Evolutionary conservation across 1,140 invertebrate genomes (phyloP).

Genomic region (Magallana gigas): DNA sequence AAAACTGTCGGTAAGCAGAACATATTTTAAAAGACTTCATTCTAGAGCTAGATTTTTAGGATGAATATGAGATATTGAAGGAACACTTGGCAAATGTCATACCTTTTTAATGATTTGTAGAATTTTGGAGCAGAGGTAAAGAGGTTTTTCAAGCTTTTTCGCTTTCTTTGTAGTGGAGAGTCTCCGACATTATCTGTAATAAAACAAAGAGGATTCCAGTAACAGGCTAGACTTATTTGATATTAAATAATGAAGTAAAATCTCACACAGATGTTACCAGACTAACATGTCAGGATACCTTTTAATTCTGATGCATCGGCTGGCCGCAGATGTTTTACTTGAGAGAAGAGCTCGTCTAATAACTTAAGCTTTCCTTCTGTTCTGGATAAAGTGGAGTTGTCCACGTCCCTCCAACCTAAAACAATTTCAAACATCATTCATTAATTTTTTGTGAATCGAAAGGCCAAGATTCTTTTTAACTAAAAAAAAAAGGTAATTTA

Average conservation of each 20-base stretch:
- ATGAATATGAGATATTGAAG: background rate
- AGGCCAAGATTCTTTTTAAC: background rate
- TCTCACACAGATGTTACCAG: background rate
- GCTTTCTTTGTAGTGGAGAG: slow-evolving; percentile 81
- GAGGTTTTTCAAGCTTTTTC: slow-evolving; percentile 94
- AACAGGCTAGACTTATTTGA: background rate
- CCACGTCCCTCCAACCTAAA: slow-evolving; percentile 83
- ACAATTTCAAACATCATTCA: slow-evolving; percentile 28
- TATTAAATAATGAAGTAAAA: background rate
- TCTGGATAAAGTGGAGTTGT: slow-evolving; percentile 83
- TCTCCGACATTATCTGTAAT: slow-evolving; percentile 56
- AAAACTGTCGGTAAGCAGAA: background rate
- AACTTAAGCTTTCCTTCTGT: slow-evolving; percentile 86
- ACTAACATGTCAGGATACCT: slow-evolving; percentile 64
- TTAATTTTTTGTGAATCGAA: background rate
- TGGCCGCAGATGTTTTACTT: slow-evolving; percentile 77
- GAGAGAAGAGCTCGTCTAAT: slow-evolving; percentile 87
- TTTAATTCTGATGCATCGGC: slow-evolving; percentile 78
- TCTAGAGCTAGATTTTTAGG: background rate
- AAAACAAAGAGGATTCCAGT: slow-evolving; percentile 23
- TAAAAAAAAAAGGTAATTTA: background rate
- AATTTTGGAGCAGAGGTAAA: slow-evolving; percentile 97
- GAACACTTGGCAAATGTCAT: slow-evolving; percentile 48
- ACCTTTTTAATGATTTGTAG: slow-evolving; percentile 94
- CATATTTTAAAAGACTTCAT: background rate